phyloP scores from a whole-genome alignment of 1,140 invertebrate species.

The Daktulosphaira vitifoliae region DNA sequence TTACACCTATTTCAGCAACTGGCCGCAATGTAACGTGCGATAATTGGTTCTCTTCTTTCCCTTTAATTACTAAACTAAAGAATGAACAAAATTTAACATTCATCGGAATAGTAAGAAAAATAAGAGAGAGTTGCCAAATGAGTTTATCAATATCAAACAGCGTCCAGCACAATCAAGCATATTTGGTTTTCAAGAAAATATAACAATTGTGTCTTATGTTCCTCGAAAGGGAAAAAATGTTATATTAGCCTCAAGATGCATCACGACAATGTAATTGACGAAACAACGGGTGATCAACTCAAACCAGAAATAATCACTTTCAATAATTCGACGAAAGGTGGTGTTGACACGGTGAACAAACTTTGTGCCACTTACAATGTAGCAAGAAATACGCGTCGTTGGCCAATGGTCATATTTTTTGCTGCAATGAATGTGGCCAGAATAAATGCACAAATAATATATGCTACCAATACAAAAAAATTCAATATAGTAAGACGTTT shows the following conservation, averaged over 20 bases:
- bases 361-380: conserved; percentile 37
- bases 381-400: conserved; percentile 37
- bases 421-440: conserved; percentile 40
- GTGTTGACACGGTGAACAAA: conserved; percentile 42
- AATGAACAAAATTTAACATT: no score
- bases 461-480: neutral
- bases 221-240: conserved; percentile 40
- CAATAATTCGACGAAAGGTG: conserved; percentile 44
- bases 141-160: conserved; percentile 39
- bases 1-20: conserved; percentile 36
- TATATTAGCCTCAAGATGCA: conserved; percentile 39
- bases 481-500: no score
- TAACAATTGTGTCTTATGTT: conserved; percentile 34
- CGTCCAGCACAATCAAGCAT: conserved; percentile 2
- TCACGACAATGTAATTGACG: conserved; percentile 36
- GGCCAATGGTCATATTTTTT: conserved; percentile 40
- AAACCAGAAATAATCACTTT: conserved; percentile 43
- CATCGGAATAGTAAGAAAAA: conserved; percentile 28
- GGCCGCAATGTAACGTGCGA: conserved; percentile 42
- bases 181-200: conserved; percentile 15
- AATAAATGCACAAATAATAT: conserved; percentile 39
- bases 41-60: conserved; percentile 43
- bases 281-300: conserved; percentile 35
- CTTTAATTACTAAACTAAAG: conserved; percentile 39
- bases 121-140: conserved; percentile 40